phyloP scores from a whole-genome alignment of 1,140 invertebrate species.

The Drosophila persimilis region DNA sequence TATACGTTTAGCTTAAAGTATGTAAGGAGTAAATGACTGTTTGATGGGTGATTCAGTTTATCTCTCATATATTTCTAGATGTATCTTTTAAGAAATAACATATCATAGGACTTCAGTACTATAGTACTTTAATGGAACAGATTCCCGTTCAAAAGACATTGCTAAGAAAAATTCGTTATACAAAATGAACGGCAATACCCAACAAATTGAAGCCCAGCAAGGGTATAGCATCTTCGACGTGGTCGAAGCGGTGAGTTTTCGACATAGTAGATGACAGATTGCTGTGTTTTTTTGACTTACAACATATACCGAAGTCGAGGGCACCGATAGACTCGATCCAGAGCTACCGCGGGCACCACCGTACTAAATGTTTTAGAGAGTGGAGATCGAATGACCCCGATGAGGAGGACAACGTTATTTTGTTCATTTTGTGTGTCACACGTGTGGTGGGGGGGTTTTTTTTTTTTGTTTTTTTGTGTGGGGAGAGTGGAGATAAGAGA shows the following conservation, averaged over 20 bases:
- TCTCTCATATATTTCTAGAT: too few relatives aligned
- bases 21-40: neutral
- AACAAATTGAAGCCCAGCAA: conserved; percentile 2
- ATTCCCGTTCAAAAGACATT: too few relatives aligned
- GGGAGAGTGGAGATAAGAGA: conserved; percentile 68
- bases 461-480: conserved; percentile 12
- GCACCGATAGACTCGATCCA: conserved; percentile 90
- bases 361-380: conserved; percentile 48
- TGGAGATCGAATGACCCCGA: conserved; percentile 28
- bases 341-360: conserved; percentile 85
- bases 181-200: too few relatives aligned
- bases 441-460: conserved; percentile 2
- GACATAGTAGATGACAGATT: conserved; percentile 24
- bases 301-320: conserved; percentile 86
- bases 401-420: conserved; percentile 11
- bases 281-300: conserved; percentile 84
- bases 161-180: neutral
- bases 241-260: conserved; percentile 19
- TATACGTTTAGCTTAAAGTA: neutral
- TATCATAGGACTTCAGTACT: too few relatives aligned
- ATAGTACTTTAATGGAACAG: too few relatives aligned
- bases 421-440: conserved; percentile 11
- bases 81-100: too few relatives aligned
- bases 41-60: too few relatives aligned
- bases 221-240: conserved; percentile 35